A percentile compares a stretch with the other conserved stretches of the same genome.
phyloP scores from a whole-genome alignment of 2,888 invertebrate species.

The Drosophila subquinaria region DNA sequence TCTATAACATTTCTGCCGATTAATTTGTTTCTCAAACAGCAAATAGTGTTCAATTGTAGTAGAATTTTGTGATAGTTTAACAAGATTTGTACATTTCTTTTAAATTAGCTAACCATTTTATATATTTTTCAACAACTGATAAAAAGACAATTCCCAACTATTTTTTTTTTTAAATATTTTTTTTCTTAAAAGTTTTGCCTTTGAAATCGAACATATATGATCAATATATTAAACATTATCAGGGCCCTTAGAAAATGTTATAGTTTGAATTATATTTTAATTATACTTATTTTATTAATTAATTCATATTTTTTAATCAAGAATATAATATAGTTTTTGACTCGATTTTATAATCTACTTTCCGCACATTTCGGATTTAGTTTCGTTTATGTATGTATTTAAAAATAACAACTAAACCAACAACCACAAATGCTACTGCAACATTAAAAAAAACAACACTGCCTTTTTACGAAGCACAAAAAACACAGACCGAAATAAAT shows the following conservation, averaged over 20 bases:
- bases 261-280: constrained; percentile 50
- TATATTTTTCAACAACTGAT: constrained; percentile 1
- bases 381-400: constrained; percentile 30
- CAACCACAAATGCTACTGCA: constrained; percentile 43
- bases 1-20: constrained; percentile 39
- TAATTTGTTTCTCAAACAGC: constrained; percentile 41
- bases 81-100: constrained; percentile 42
- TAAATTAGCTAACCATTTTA: constrained; percentile 9
- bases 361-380: constrained; percentile 30
- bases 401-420: constrained; percentile 31
- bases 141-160: constrained; percentile 49
- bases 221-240: constrained; percentile 41
- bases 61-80: constrained; percentile 68
- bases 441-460: constrained; percentile 70
- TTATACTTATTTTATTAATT: constrained; percentile 18
- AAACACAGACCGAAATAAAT: constrained; percentile 36
- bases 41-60: constrained; percentile 69
- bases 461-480: constrained; percentile 69
- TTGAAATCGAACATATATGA: constrained; percentile 9
- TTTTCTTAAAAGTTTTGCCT: constrained; percentile 16
- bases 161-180: constrained; percentile 6
- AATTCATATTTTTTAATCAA: constrained; percentile 15
- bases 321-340: constrained; percentile 7
- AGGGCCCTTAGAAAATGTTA: constrained; percentile 71
- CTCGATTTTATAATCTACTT: constrained; percentile 19